Evolutionary conservation across 2,797 vertebrate genomes (phyloP), one percentile per base, ranked within the genome.

Genomic region (Nothura maculosa): DNA sequence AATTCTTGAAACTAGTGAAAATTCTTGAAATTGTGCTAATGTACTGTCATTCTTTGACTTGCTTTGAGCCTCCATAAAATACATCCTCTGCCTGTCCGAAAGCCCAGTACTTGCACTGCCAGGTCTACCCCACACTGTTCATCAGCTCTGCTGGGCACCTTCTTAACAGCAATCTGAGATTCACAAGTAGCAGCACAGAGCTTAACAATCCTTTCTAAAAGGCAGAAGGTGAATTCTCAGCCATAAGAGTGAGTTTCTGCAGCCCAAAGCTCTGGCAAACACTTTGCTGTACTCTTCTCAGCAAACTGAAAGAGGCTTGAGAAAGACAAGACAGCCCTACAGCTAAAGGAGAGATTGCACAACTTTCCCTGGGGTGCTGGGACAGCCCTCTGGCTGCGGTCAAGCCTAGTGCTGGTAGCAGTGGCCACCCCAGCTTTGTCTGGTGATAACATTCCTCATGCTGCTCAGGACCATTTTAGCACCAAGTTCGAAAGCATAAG

Each of bases 191-290:
- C 2, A 2, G 52, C 84, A 75, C 2, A 36, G 74, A 79, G 34
- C 64, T 63, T 79, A 82, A 77, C 48, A 89, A 79, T 58, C 21
- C 48, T 36, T 73, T 91, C 34, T 67, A 79, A 67, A 94, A 74
- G 36, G 58, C 16, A 89, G 86, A 81, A 5, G 0, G 61, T n/a
- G 4, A 36, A n/a, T 61, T 84, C 21, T 48, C 25, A 89, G 48
- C 54, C 21, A 52, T 48, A 80, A 47, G 32, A 54, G 19, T 76
- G 27, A 58, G 30, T 72, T 84, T 79, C 57, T 62, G 45, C 21
- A 62, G 40, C 2, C 69, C 21, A 58, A 30, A 45, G 73, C 38
- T 62, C 60, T 55, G 11, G 27, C 69, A 25, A 89, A 55, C 13
- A 43, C 28, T 89, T 79, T 1, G 57, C 25, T 58, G 36, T 50